Evolutionary conservation across 2,113 vertebrate species (phyloP).

Genomic region (Apistogramma diplotaenia): DNA sequence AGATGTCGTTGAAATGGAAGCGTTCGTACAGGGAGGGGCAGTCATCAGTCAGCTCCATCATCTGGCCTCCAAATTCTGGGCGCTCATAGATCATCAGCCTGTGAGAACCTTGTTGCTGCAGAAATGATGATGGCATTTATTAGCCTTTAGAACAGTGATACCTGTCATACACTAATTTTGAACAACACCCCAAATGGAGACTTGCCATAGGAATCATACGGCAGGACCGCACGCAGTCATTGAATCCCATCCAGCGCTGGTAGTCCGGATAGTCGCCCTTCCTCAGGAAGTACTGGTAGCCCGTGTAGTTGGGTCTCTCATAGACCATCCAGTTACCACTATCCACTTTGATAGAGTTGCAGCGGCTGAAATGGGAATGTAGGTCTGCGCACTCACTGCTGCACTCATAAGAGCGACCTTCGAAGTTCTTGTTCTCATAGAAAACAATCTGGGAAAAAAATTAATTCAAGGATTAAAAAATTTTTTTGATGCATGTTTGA

Average conservation of each 20-base stretch:
- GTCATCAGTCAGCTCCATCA: constrained; percentile 70
- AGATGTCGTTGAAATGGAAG: constrained; percentile 63
- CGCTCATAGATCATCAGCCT: constrained; percentile 69
- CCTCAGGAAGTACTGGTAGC: constrained; percentile 75
- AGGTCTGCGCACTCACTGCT: constrained; percentile 64
- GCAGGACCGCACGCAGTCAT: constrained; percentile 73
- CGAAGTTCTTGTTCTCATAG: constrained; percentile 76
- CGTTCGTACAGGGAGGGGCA: constrained; percentile 67
- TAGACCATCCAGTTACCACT: constrained; percentile 75
- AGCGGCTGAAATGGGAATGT: constrained; percentile 74
- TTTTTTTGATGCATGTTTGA: neutral
- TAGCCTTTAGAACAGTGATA: rapidly evolving
- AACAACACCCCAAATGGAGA: rapidly evolving
- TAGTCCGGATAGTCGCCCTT: constrained; percentile 74
- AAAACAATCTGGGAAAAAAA: constrained; percentile 67
- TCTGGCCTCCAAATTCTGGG: constrained; percentile 67
- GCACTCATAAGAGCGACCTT: constrained; percentile 74
- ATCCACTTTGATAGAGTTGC: constrained; percentile 76
- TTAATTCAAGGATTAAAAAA: neutral
- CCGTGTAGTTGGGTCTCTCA: constrained; percentile 69
- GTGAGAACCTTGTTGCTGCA: constrained; percentile 66
- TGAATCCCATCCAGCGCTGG: constrained; percentile 76
- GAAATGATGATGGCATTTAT: neutral
- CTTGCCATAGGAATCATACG: constrained; percentile 67
- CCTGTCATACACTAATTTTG: neutral